Evolutionary conservation across 92 coral and sea anemone species (phyloP).

Genomic region (Pocillopora grandis): DNA sequence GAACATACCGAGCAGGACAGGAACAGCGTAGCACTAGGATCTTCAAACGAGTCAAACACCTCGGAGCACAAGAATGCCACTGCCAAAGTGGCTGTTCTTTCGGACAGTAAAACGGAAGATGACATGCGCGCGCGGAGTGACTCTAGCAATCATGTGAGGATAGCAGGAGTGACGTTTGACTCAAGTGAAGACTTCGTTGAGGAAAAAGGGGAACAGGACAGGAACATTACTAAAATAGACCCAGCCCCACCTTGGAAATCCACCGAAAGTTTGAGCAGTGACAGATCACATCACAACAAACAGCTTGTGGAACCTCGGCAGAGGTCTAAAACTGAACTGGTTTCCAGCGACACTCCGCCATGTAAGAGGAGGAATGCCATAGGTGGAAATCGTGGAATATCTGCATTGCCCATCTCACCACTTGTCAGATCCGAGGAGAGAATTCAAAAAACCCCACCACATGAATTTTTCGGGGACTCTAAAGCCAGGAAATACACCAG

Average conservation of each 20-base stretch:
- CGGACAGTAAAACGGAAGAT: conserved; percentile 15
- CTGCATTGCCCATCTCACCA: conserved; percentile 31
- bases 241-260: conserved; percentile 24
- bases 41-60: conserved; percentile 44
- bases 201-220: background rate
- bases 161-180: conserved; percentile 23
- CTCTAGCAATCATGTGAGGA: background rate
- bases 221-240: background rate
- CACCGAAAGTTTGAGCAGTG: conserved; percentile 1
- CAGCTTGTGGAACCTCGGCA: background rate
- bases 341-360: conserved; percentile 24
- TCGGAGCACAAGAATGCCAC: conserved; percentile 17
- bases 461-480: conserved; percentile 48
- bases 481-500: conserved; percentile 8
- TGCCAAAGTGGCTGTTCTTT: background rate
- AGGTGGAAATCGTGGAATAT: conserved; percentile 12
- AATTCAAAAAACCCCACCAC: conserved; percentile 16
- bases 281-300: background rate
- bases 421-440: conserved; percentile 56
- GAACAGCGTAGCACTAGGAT: conserved; percentile 9
- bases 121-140: background rate
- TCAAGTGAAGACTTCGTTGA: background rate
- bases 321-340: conserved; percentile 41
- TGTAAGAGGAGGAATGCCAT: conserved; percentile 37
- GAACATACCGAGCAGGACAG: background rate